A percentile compares a stretch with the other conserved stretches of the same genome.
These are phyloP conservation scores for Syngnathus floridae DNA, from an alignment of 2,113 vertebrate species.

Conservation along the genomic window DNA sequence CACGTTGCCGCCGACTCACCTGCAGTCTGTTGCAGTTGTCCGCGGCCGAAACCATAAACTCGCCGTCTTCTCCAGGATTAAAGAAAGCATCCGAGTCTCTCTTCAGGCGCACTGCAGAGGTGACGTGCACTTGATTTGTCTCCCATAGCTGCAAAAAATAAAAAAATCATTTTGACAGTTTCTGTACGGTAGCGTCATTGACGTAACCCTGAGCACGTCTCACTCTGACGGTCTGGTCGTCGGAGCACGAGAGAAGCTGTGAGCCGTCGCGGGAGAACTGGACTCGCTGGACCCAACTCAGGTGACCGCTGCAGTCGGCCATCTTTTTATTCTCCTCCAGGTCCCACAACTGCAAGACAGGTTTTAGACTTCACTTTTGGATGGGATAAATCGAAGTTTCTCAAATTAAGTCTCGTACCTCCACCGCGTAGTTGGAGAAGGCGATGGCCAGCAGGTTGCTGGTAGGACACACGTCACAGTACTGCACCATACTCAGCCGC, in stretches of 20 bases:
- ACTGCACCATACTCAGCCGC: constrained; percentile 82
- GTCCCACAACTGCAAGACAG: constrained; percentile 81
- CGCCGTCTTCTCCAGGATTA: constrained; percentile 36
- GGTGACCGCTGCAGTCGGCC: constrained; percentile 88
- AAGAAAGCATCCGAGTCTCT: constrained; percentile 86
- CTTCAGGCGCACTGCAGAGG: constrained; percentile 80
- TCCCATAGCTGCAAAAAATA: constrained; percentile 80
- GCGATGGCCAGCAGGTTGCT: constrained; percentile 83
- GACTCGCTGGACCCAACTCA: constrained; percentile 90
- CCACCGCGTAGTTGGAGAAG: constrained; percentile 86
- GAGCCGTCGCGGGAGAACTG: constrained; percentile 86
- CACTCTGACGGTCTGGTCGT: constrained; percentile 91
- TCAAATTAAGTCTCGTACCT: constrained; percentile 66
- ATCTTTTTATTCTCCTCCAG: constrained; percentile 79
- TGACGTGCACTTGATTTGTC: constrained; percentile 83
- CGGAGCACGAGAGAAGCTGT: constrained; percentile 88
- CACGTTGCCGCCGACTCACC: constrained; percentile 57
- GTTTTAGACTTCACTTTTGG: no score
- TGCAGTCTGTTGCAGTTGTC: constrained; percentile 83
- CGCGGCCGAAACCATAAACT: constrained; percentile 77
- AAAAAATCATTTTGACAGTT: background rate
- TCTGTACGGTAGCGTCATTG: background rate
- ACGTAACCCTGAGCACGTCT: constrained; percentile 11
- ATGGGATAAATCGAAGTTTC: no score
- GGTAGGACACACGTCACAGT: constrained; percentile 81